A percentile compares a stretch with the other conserved stretches of the same genome.
These are phyloP conservation scores for Polypedilum pembai DNA, from an alignment of 1,140 invertebrate genomes.

Conservation along the genomic window DNA sequence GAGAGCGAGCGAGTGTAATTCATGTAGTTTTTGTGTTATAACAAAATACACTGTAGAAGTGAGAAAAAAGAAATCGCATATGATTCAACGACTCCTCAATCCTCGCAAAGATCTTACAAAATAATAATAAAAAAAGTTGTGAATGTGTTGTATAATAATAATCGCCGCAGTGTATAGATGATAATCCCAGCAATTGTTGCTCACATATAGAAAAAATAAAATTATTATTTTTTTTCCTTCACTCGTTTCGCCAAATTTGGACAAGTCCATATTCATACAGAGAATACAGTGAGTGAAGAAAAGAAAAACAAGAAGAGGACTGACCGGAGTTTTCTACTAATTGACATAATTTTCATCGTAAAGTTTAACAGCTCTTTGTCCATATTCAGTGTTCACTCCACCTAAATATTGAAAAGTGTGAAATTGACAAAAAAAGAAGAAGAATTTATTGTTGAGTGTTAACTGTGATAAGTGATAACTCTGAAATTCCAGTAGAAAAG, in stretches of 20 bases:
- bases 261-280: not conserved
- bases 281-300: not conserved
- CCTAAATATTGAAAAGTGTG: not conserved
- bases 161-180: not conserved
- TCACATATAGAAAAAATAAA: not conserved
- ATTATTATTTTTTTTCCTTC: not conserved
- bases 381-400: not conserved
- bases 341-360: conserved; percentile 11
- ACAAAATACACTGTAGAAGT: not conserved
- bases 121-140: not conserved
- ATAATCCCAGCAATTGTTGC: conserved; percentile 15
- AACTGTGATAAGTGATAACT: not conserved
- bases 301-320: not conserved
- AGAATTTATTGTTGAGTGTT: not conserved
- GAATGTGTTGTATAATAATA: conserved; percentile 15
- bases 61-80: not conserved
- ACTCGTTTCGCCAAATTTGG: conserved; percentile 14
- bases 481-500: not conserved
- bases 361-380: not conserved
- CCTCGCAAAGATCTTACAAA: not conserved
- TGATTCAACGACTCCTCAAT: not conserved
- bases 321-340: not conserved
- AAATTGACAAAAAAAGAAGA: not conserved
- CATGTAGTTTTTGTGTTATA: conserved; percentile 4
- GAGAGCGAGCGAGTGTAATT: not conserved